Base-by-base conservation (phyloP, 2,113 vertebrate species). In the Merops nubicus region DNA sequence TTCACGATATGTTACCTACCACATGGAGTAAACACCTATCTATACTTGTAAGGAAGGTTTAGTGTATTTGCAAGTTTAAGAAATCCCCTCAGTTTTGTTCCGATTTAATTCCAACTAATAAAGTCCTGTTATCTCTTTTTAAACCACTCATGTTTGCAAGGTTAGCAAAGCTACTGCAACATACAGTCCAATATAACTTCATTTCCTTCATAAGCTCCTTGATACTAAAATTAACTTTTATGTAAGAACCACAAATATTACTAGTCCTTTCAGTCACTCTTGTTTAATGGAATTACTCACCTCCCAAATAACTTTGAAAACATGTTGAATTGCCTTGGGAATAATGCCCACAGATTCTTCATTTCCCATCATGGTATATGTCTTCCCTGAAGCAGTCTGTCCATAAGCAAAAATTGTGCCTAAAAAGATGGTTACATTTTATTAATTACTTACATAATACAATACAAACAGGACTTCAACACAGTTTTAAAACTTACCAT, bases 391-490 rank as follows among this genome's bases (percentile, higher is more conserved):
- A 21, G 99, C 99, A 4, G 99, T 99, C 89, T 99, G 99, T 4
- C 99, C 99, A 1, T 99, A 99, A 36, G 99, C 99, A 98, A 99
- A 99, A 97, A 99, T 98, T 4, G 99, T 99, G 42, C 99, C 99
- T 99, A 89, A 11, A 74, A 94, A 97, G 51, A 81, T 25, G 15
- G 81, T 96, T 43, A 59, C 38, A 5, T 56, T 43, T 95, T 84
- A 86, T 8, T 25, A 50, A 20, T 34, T 53, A n/a, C 14, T 23
- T 53, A 26, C 15, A 19, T 64, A 38, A 45, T 38, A 33, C 50
- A 28, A 25, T 59, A 43, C 20, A 74, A 56, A 51, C 7, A 50
- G 12, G 28, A 62, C 56, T 73, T 72, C 53, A 89, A 82, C 18
- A 17, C 11, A 11, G 13, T 59, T 51, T 42, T 45, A 88, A 88